Percentiles rank a stretch among this genome's conserved stretches.
These are phyloP conservation scores for Aspidoscelis tigris DNA, from an alignment of 2,113 vertebrate genomes.

Conservation along the genomic window DNA sequence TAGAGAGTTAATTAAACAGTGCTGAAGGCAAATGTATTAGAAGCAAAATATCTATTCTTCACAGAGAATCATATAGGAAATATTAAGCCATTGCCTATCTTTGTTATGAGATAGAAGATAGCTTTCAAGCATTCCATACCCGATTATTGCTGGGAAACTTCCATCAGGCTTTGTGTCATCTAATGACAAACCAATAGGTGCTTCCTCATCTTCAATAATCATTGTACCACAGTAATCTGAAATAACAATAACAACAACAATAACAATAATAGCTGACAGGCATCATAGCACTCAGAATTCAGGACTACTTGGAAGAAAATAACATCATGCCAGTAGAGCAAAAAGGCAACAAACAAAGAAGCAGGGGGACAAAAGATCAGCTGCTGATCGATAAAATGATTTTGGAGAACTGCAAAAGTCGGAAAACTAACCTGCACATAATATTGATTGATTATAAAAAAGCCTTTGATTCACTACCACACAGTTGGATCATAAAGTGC, in stretches of 20 bases:
- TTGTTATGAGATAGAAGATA: neutral
- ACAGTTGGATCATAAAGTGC: no score
- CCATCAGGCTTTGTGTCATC: slow-evolving; percentile 97
- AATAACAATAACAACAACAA: neutral
- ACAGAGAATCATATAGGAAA: neutral
- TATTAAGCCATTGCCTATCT: neutral
- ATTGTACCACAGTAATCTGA: slow-evolving; percentile 93
- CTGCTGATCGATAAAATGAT: no score
- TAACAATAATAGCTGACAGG: no score
- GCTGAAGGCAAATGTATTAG: neutral
- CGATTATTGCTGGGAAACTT: slow-evolving; percentile 89
- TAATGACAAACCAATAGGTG: slow-evolving; percentile 89
- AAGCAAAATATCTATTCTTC: neutral
- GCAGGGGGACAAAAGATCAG: no score
- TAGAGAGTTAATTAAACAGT: neutral
- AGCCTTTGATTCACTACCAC: no score
- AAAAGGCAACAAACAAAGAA: no score
- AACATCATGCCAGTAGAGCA: no score
- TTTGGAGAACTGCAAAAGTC: no score
- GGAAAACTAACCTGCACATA: no score
- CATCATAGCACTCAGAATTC: no score
- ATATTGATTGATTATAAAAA: no score
- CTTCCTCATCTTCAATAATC: slow-evolving; percentile 94
- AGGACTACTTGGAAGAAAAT: no score
- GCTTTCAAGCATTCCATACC: slow-evolving; percentile 76